Conservation (phyloP, 2,113 vertebrate genomes). For the Amblyopsis rosae region DNA sequence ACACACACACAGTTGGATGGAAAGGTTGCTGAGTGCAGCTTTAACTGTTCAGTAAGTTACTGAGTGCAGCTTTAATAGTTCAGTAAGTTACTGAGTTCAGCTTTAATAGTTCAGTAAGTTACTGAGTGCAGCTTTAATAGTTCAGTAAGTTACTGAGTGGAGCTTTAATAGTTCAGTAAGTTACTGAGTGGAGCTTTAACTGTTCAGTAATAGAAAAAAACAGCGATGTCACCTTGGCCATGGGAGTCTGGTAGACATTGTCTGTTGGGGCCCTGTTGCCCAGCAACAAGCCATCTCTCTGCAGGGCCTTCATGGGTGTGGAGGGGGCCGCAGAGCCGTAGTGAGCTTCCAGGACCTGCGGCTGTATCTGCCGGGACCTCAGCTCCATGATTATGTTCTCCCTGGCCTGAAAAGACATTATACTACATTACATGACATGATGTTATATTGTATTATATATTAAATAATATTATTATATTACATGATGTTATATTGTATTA, state of each 20-base stretch:
- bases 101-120: too few species aligned
- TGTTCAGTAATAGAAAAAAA: too few species aligned
- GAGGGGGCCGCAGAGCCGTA: constrained; percentile 85
- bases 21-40: too few species aligned
- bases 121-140: too few species aligned
- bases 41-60: too few species aligned
- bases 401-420: constrained; percentile 81
- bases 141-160: too few species aligned
- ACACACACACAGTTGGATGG: background rate
- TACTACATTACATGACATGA: background rate
- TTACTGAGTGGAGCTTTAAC: too few species aligned
- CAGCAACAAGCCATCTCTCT: constrained; percentile 84
- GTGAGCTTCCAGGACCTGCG: constrained; percentile 88
- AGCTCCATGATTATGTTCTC: constrained; percentile 94
- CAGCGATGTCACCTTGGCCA: constrained; percentile 83
- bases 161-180: too few species aligned
- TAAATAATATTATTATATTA: background rate
- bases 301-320: constrained; percentile 86
- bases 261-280: constrained; percentile 72
- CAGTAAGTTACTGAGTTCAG: too few species aligned
- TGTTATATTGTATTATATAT: background rate
- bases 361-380: constrained; percentile 83
- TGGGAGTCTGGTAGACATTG: constrained; percentile 92
- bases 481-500: background rate
- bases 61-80: too few species aligned